These are phyloP conservation scores for Myotis findleyi DNA, from an alignment of 2,797 vertebrate species.

Conservation along the genomic window DNA sequence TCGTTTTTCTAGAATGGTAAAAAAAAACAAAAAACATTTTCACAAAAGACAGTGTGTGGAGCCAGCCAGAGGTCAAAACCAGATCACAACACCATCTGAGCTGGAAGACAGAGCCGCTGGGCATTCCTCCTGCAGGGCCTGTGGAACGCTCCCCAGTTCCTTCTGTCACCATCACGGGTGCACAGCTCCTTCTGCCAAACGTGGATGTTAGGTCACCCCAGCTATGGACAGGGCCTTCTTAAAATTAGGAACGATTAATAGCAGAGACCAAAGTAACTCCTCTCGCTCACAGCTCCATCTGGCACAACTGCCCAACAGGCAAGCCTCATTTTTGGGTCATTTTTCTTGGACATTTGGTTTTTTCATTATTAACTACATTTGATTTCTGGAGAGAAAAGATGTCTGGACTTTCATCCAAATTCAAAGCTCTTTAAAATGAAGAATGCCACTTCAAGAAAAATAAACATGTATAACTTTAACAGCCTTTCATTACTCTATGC, in stretches of 20 bases:
- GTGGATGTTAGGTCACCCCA: background rate
- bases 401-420: conserved; percentile 39
- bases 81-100: background rate
- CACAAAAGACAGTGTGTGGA: background rate
- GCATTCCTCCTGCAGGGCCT: background rate
- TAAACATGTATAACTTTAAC: conserved; percentile 36
- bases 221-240: background rate
- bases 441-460: conserved; percentile 55
- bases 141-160: background rate
- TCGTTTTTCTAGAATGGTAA: background rate
- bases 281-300: background rate
- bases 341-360: conserved; percentile 1
- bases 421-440: conserved; percentile 41
- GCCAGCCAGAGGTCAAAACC: background rate
- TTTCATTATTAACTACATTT: conserved; percentile 16
- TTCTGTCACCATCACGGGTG: background rate
- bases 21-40: background rate
- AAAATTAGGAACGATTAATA: background rate
- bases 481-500: conserved; percentile 64
- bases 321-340: background rate
- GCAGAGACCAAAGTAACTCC: background rate
- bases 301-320: background rate
- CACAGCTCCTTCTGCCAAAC: background rate
- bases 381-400: conserved; percentile 46
- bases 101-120: background rate